Conservation (phyloP, 2,797 vertebrate species). For the Taeniopygia guttata region DNA sequence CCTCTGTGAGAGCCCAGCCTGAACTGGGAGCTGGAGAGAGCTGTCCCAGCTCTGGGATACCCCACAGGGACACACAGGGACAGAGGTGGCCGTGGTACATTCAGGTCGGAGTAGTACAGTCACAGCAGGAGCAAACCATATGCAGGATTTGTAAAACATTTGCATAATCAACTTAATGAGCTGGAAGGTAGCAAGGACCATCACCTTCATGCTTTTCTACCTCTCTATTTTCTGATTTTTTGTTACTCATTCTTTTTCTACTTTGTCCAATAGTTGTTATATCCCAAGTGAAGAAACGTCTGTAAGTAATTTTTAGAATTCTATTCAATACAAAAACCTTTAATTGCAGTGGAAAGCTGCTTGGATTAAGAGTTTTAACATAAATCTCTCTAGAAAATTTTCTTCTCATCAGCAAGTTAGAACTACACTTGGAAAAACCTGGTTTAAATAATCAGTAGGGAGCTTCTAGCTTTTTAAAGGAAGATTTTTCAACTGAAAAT, state of each 20-base stretch:
- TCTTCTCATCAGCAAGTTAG: not conserved
- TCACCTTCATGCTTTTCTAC: not conserved
- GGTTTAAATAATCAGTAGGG: not conserved
- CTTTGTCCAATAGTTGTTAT: not conserved
- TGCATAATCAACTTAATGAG: not conserved
- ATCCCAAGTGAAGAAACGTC: not conserved
- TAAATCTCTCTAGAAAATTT: not conserved
- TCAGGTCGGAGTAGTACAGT: not conserved
- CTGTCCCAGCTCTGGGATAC: not conserved
- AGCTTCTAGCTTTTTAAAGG: not conserved
- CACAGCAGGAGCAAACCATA: not conserved
- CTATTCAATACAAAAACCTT: not conserved
- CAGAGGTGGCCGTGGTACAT: not conserved
- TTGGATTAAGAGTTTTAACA: not conserved
- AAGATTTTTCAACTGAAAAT: not conserved
- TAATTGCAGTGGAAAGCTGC: not conserved
- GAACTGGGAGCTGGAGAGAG: not conserved
- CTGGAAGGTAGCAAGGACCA: not conserved
- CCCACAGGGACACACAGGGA: not conserved
- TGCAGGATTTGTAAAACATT: not conserved
- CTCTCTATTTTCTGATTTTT: not conserved
- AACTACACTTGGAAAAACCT: not conserved
- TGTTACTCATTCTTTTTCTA: not conserved
- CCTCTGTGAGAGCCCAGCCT: not conserved
- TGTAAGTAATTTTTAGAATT: not conserved